These are phyloP conservation scores for Murina feae DNA, from an alignment of 2,113 vertebrate species.

Conservation along the genomic window DNA sequence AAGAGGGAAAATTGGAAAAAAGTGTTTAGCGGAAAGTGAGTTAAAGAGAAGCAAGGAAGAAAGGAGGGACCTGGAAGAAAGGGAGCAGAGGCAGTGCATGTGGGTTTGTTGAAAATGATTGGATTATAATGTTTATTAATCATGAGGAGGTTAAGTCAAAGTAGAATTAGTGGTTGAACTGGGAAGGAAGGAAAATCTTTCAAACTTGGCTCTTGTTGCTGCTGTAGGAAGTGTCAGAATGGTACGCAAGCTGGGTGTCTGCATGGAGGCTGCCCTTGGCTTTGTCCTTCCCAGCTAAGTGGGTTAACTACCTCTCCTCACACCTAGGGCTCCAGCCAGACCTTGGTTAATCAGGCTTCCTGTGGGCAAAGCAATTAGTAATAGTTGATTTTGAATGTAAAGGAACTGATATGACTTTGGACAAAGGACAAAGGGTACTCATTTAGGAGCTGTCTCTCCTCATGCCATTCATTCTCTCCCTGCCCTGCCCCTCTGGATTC, in stretches of 20 bases:
- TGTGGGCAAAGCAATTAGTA: neutral
- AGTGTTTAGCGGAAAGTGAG: neutral
- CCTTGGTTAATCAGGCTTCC: neutral
- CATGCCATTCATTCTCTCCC: neutral
- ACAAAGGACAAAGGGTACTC: no score
- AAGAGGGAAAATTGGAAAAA: neutral
- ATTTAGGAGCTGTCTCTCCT: neutral
- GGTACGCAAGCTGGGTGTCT: neutral
- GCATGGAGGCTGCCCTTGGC: neutral
- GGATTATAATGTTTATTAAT: neutral
- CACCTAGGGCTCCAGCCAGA: neutral
- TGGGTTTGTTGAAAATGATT: neutral
- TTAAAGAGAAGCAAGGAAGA: neutral
- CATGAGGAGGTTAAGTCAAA: neutral
- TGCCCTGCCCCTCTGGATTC: neutral
- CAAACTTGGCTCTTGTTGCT: neutral
- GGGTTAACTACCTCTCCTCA: neutral
- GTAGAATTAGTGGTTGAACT: neutral
- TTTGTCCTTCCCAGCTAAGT: neutral
- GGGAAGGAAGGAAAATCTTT: neutral
- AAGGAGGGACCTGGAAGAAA: neutral
- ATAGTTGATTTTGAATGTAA: neutral
- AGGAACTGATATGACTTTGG: neutral
- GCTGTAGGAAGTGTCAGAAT: neutral
- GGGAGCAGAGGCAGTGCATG: neutral